Percentiles rank a stretch among this genome's conserved stretches.
Evolutionary conservation across 2,888 invertebrate genomes (phyloP).

Genomic region (Drosophila demipolita): DNA sequence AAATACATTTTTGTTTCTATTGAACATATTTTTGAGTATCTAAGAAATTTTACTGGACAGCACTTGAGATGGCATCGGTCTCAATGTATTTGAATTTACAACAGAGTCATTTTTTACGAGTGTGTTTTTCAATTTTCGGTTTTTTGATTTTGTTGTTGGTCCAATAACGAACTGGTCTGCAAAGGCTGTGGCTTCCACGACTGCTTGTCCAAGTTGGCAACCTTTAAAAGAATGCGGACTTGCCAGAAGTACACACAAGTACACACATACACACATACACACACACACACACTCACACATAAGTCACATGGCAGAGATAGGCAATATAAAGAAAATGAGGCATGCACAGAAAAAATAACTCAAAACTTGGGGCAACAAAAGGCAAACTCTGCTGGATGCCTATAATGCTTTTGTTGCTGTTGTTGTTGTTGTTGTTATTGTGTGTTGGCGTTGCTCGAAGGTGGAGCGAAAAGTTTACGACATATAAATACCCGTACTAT

Average conservation of each 20-base stretch:
- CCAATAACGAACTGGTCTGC: constrained; percentile 66
- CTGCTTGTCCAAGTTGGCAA: constrained; percentile 79
- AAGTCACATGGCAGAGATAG: constrained; percentile 47
- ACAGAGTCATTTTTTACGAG: neutral
- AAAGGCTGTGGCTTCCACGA: constrained; percentile 33
- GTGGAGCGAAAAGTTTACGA: constrained; percentile 42
- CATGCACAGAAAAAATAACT: constrained; percentile 74
- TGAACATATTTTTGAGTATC: too few relatives aligned
- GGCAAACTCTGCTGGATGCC: constrained; percentile 63
- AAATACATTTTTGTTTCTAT: too few relatives aligned
- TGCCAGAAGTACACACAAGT: constrained; percentile 69
- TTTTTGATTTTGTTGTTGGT: constrained; percentile 45
- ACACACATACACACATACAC: constrained; percentile 20
- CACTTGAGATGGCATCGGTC: too few relatives aligned
- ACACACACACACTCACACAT: constrained; percentile 8
- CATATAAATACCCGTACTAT: neutral
- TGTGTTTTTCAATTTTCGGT: constrained; percentile 19
- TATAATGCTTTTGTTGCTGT: constrained; percentile 30
- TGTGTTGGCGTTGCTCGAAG: constrained; percentile 14
- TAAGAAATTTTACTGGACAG: too few relatives aligned
- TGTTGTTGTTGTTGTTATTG: constrained; percentile 17
- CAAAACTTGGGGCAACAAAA: constrained; percentile 78
- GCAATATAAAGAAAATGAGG: constrained; percentile 59
- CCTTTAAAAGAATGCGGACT: constrained; percentile 84
- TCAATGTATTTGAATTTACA: too few relatives aligned